Conservation (phyloP, 1,140 invertebrate genomes). For the Belonocnema kinseyi region DNA sequence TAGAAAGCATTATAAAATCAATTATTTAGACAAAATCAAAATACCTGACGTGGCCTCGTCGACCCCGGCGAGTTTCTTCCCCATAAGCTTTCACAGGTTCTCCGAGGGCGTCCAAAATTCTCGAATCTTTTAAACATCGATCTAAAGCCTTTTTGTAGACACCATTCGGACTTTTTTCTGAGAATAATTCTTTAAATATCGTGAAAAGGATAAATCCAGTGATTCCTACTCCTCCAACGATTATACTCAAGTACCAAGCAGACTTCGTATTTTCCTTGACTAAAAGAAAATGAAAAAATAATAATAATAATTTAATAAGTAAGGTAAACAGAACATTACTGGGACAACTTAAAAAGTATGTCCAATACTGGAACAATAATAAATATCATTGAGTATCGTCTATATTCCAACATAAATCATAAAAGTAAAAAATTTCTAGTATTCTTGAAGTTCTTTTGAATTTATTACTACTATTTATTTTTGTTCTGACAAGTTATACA, state of each 20-base stretch:
- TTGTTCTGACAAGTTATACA: no score
- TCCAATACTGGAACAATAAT: no score
- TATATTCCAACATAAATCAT: no score
- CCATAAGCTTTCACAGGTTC: slow-evolving; percentile 92
- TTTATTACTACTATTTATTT: no score
- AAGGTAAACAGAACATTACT: no score
- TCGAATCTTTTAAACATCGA: slow-evolving; percentile 82
- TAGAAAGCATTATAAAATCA: no score
- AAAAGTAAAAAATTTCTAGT: no score
- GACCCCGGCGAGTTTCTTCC: slow-evolving; percentile 86
- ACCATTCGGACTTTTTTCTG: slow-evolving; percentile 88
- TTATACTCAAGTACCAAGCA: slow-evolving; percentile 87
- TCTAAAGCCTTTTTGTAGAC: slow-evolving; percentile 88
- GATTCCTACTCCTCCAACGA: slow-evolving; percentile 85
- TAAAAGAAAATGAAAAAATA: slow-evolving; percentile 57
- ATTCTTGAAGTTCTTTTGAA: no score
- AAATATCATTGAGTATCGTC: no score
- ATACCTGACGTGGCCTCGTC: slow-evolving; percentile 78
- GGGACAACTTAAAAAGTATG: no score
- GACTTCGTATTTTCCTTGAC: slow-evolving; percentile 93
- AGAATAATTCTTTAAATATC: slow-evolving; percentile 91
- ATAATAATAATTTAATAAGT: neutral
- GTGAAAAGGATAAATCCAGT: slow-evolving; percentile 88
- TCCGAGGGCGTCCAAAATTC: slow-evolving; percentile 86
- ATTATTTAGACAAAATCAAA: neutral